Base-by-base conservation (phyloP, 2,113 vertebrate genomes). In the Eclectus roratus region DNA sequence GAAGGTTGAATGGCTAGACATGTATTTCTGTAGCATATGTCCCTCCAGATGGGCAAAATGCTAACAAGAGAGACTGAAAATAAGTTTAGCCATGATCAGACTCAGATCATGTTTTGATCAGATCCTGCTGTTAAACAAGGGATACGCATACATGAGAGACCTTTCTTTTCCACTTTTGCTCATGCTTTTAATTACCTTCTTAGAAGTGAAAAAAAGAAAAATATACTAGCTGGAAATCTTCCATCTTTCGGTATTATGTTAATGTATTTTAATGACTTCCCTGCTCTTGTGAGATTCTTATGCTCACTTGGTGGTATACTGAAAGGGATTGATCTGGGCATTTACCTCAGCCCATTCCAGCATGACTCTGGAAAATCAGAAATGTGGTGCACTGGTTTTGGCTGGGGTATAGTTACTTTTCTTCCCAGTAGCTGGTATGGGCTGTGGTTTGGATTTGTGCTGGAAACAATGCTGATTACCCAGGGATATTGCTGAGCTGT, bases 251-350 rank as follows among this genome's bases (percentile, higher is more conserved):
- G 2, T 39, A 50, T 66, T 76, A 73, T 63, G 8, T 33, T 93
- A 69, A 56, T 61, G 29, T 82, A 71, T 79, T 96, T 88, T 88
- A 86, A 60, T 86, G 24, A 63, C 17, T 53, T 79, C 65, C 71
- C 49, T 65, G 17, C 47, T 88, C 47, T 72, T 61, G 46, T 58
- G 39, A 63, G 47, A 43, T 46, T 78, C 13, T 31, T 17, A 10
- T 58, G 24, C 39, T 86, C 13, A 37, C 11, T 80, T 72, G 39
- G n/a, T 88, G 33, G 20, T 78, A 35, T 53, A 39, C 69, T 80
- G 88, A 49, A 80, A 80, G 21, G 35, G 19, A 44, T 17, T 66
- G n/a, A 52, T 24, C 9, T 49, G 47, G 23, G 9, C 23, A 52
- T 88, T 72, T 94, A 27, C 7, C 3, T 52, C 56, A 66, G 24